Conservation (phyloP, 2,888 invertebrate genomes). For the Gymnocheta viridis region DNA sequence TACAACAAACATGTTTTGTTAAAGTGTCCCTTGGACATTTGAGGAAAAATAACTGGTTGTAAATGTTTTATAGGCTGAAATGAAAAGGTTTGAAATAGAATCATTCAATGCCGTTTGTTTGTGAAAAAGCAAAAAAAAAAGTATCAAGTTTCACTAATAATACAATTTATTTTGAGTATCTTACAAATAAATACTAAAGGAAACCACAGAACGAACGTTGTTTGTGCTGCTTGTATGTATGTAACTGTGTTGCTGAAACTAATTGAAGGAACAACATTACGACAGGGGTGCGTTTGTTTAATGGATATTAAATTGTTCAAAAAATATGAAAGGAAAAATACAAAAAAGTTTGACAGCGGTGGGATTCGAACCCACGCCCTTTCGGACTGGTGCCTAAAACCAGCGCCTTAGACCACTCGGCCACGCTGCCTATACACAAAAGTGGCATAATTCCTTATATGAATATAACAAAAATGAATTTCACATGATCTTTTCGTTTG, state of each 20-base stretch:
- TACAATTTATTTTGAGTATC: constrained; percentile 17
- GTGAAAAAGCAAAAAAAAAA: constrained; percentile 42
- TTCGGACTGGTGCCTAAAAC: constrained; percentile 83
- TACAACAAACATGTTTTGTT: constrained; percentile 32
- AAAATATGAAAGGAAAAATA: constrained; percentile 18
- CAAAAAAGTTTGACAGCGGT: constrained; percentile 80
- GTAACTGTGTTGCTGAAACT: not conserved
- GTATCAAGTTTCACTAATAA: constrained; percentile 64
- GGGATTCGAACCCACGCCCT: constrained; percentile 83
- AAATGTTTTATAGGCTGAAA: constrained; percentile 8
- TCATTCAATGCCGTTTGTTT: not conserved
- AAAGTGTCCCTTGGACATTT: constrained; percentile 34
- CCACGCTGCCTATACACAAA: constrained; percentile 80
- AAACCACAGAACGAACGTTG: constrained; percentile 2
- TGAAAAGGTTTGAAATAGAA: not conserved
- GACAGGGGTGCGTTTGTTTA: not conserved
- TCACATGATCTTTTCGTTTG: constrained; percentile 20
- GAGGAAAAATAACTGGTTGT: constrained; percentile 5
- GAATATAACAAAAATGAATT: not conserved
- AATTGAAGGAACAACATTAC: not conserved
- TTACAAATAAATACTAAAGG: not conserved
- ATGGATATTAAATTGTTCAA: not conserved
- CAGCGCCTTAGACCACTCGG: constrained; percentile 83
- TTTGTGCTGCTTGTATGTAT: no score
- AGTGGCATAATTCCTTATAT: not conserved